Conservation (phyloP, 2,113 vertebrate species). For the Phaethon lepturus region DNA sequence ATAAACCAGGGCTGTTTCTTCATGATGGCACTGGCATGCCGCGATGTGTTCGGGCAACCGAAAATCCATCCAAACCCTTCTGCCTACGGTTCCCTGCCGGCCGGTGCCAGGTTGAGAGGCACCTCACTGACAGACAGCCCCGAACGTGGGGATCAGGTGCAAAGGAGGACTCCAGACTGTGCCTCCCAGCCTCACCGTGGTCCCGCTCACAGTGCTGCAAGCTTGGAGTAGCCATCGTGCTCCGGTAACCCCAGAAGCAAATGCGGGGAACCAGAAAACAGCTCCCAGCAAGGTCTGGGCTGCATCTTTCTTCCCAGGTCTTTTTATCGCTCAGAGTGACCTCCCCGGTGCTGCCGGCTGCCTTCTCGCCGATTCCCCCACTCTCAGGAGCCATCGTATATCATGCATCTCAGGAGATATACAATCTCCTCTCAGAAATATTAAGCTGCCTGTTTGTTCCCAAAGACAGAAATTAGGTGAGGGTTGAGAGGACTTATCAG, state of each 20-base stretch:
- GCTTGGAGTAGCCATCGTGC: not conserved
- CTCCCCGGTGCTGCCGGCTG: not conserved
- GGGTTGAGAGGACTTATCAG: conserved; percentile 18
- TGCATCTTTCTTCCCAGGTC: not conserved
- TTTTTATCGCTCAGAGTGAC: not conserved
- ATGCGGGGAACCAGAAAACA: not conserved
- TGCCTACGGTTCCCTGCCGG: not conserved
- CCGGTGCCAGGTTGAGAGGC: not conserved
- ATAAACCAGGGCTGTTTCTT: not conserved
- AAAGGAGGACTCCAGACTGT: not conserved
- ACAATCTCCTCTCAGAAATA: not conserved
- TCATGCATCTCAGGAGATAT: not conserved
- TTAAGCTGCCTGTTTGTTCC: not conserved
- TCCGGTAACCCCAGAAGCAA: not conserved
- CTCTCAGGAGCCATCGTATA: not conserved
- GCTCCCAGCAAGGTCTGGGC: not conserved
- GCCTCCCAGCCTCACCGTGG: fast-evolving
- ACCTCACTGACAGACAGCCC: not conserved
- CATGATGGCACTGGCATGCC: fast-evolving
- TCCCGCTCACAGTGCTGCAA: not conserved
- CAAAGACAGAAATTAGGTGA: conserved; percentile 26
- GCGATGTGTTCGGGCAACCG: fast-evolving
- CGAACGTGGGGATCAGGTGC: not conserved
- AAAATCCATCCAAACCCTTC: not conserved
- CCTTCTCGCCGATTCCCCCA: fast-evolving